Conservation (phyloP, 2,888 invertebrate genomes). For the Cyclophora punctaria region DNA sequence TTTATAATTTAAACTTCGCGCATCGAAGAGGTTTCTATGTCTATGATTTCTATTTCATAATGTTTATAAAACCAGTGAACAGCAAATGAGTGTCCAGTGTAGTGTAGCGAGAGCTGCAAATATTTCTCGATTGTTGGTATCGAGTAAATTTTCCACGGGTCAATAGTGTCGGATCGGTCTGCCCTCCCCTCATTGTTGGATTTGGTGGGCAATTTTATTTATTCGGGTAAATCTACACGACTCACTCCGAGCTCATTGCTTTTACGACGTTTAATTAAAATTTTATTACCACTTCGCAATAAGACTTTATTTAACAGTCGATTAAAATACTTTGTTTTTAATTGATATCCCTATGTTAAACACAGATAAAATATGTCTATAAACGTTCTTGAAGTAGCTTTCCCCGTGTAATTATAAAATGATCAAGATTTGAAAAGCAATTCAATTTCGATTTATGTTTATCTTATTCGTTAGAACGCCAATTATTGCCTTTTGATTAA, state of each 20-base stretch:
- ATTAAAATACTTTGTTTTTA: background rate
- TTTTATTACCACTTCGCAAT: conserved; percentile 1
- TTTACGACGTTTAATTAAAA: conserved; percentile 13
- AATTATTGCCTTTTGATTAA: no score
- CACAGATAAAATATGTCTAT: no score
- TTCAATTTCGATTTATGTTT: no score
- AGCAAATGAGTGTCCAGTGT: conserved; percentile 6
- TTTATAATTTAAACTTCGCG: no score
- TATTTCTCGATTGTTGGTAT: conserved; percentile 18
- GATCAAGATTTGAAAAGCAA: no score
- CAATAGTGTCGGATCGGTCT: conserved; percentile 17
- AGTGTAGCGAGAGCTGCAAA: conserved; percentile 20
- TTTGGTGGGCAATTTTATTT: conserved; percentile 17
- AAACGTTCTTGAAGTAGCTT: no score
- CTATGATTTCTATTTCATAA: no score
- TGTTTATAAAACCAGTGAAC: no score
- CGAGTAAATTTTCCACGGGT: conserved; percentile 22
- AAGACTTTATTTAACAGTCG: conserved; percentile 1
- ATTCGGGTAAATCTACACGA: conserved; percentile 10
- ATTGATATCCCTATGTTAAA: background rate
- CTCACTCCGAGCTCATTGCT: conserved; percentile 17
- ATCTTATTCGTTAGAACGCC: no score
- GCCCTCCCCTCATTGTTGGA: conserved; percentile 12
- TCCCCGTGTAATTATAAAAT: no score
- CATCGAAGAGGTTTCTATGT: no score